Percentiles rank a stretch among this genome's conserved stretches.
phyloP scores from a whole-genome alignment of 2,888 invertebrate genomes.

The Thymelicus lineola region DNA sequence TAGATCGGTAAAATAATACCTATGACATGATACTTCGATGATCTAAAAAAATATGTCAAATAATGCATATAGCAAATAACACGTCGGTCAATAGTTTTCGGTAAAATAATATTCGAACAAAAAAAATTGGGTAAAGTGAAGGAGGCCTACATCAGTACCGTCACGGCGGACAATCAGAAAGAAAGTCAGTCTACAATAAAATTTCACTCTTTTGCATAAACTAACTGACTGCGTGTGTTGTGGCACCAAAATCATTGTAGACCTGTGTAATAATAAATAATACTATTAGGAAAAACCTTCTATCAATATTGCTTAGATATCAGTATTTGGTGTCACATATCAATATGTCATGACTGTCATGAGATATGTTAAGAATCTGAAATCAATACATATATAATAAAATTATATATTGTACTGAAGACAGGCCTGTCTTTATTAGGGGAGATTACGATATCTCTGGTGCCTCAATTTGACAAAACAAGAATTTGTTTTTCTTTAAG shows the following conservation, averaged over 20 bases:
- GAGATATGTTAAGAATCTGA: constrained; percentile 9
- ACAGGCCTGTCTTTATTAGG: not conserved
- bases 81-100: too few species aligned
- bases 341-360: constrained; percentile 13
- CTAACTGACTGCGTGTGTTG: not conserved
- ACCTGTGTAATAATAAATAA: constrained; percentile 1
- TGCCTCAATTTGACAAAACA: too few species aligned
- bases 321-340: constrained; percentile 7
- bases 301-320: not conserved
- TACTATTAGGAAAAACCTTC: constrained; percentile 11
- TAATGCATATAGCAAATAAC: too few species aligned
- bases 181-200: constrained; percentile 6
- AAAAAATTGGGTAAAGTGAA: too few species aligned
- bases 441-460: too few species aligned
- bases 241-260: too few species aligned
- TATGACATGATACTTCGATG: too few species aligned
- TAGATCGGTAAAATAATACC: too few species aligned
- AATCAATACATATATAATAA: not conserved
- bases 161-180: not conserved
- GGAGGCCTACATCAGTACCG: too few species aligned
- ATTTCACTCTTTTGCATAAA: constrained; percentile 19
- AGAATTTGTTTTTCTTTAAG: too few species aligned
- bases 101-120: too few species aligned
- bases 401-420: not conserved
- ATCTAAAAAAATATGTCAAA: too few species aligned